phyloP scores from a whole-genome alignment of 2,113 vertebrate species.

The Siniperca chuatsi region DNA sequence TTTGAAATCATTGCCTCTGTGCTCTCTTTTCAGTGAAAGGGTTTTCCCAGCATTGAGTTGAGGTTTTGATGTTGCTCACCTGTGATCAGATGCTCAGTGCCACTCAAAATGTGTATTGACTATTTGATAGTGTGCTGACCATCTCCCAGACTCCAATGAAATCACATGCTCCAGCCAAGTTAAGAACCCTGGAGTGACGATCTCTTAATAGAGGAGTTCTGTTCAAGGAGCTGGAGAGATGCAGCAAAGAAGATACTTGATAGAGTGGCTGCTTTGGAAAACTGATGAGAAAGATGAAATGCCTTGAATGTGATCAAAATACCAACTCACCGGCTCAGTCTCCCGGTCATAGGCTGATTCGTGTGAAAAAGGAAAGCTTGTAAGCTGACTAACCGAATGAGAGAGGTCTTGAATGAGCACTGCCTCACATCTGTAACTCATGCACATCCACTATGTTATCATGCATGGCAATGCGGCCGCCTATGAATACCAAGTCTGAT shows the following conservation, averaged over 20 bases:
- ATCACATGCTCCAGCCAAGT: conserved; percentile 69
- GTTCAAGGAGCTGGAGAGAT: conserved; percentile 67
- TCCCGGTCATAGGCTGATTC: conserved; percentile 34
- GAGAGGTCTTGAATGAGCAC: conserved; percentile 48
- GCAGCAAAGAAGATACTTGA: conserved; percentile 62
- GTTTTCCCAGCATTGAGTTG: background rate
- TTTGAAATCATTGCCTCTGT: conserved; percentile 30
- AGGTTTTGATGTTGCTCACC: conserved; percentile 27
- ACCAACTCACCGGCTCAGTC: conserved; percentile 34
- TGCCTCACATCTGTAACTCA: conserved; percentile 53
- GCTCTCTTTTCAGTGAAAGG: background rate
- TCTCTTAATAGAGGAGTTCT: conserved; percentile 72
- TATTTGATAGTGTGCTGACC: conserved; percentile 61
- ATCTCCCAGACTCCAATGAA: conserved; percentile 55
- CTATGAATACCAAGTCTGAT: conserved; percentile 67
- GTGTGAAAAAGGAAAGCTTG: conserved; percentile 67
- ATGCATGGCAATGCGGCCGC: conserved; percentile 16
- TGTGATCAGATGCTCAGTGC: conserved; percentile 45
- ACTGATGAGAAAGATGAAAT: conserved; percentile 67
- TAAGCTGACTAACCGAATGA: conserved; percentile 44
- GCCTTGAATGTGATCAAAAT: conserved; percentile 69
- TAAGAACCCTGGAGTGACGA: conserved; percentile 67
- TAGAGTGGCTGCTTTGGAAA: conserved; percentile 61
- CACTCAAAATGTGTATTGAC: conserved; percentile 57
- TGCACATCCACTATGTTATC: conserved; percentile 59